Base-by-base conservation (phyloP, 30 jellyfish, hydroid and myxozoan species). In the Turritopsis rubra region DNA sequence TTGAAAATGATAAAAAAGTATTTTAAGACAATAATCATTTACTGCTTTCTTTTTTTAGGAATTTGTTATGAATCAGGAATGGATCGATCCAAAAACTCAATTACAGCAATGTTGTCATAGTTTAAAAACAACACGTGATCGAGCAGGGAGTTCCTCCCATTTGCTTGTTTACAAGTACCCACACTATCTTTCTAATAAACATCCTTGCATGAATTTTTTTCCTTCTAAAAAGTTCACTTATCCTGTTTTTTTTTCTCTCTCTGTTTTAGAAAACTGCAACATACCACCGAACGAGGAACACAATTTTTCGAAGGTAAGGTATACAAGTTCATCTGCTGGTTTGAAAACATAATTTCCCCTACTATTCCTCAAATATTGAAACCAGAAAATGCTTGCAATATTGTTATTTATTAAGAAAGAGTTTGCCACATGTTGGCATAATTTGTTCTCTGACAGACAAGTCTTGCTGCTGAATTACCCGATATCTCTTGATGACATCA, bases 41-140 rank as follows among this genome's bases (percentile, higher is more conserved):
- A 7, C 52, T 30, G 16, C 21, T 1, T 66, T 16, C 3, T 0
- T 16, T n/a, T n/a, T 18, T 65, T 72, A 91, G 97, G 87, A 81
- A 9, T 87, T 87, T 83, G 88, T 91, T 28, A 25, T 91, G 9
- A 84, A 85, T 78, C 95, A 85, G 66, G 87, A 74, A n/a, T 91
- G 95, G 97, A 27, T 91, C 65, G 97, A 91, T 70, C 96, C 97
- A 30, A 91, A 91, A 65, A 79, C 95, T 8, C 91, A 87, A 65
- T 89, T 91, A 21, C 97, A 91, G 53, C 91, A 87, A 30, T 84
- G 95, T 52, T 91, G 97, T 54, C 52, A 85, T 21, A 82, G 86
- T 71, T 30, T 65, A 24, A 25, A 28, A 31, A 65, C 52, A 24
- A 74, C 53, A 60, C 23, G 9, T 31, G 27, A 84, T 28, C 1